Percentiles rank a stretch among this genome's conserved stretches.
Evolutionary conservation across 2,113 vertebrate genomes (phyloP).

Genomic region (Brachyistius frenatus): DNA sequence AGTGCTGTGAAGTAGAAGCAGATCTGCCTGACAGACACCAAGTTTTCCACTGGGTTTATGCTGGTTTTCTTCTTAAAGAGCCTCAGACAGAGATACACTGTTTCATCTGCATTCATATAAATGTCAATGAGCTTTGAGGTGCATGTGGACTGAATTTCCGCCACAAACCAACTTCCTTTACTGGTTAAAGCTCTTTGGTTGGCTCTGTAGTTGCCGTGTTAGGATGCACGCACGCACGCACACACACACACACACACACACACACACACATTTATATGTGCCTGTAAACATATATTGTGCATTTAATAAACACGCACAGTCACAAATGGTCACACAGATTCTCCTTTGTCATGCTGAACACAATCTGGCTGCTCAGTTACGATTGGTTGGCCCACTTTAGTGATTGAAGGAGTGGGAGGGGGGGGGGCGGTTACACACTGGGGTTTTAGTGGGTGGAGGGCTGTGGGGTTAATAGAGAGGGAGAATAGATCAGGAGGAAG

Average conservation of each 20-base stretch:
- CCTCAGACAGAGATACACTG: constrained; percentile 59
- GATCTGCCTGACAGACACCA: constrained; percentile 42
- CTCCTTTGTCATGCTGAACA: constrained; percentile 83
- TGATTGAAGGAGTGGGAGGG: not conserved
- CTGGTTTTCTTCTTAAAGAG: constrained; percentile 68
- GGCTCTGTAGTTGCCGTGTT: constrained; percentile 31
- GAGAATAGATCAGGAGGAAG: constrained; percentile 51
- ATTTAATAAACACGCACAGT: constrained; percentile 56
- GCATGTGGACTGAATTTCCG: constrained; percentile 78
- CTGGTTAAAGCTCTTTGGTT: constrained; percentile 43
- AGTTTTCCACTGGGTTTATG: constrained; percentile 57
- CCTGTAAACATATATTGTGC: constrained; percentile 16
- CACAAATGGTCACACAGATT: constrained; percentile 57
- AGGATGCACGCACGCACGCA: constrained; percentile 44
- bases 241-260: constrained; percentile 28
- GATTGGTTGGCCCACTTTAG: constrained; percentile 77
- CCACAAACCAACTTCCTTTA: constrained; percentile 65
- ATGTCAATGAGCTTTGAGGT: constrained; percentile 63
- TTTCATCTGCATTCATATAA: constrained; percentile 71
- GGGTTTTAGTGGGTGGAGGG: constrained; percentile 22
- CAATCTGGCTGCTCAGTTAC: constrained; percentile 56
- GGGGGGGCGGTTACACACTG: constrained; percentile 5
- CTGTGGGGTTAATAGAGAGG: constrained; percentile 37
- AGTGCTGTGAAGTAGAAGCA: constrained; percentile 19
- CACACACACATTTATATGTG: constrained; percentile 38